Base-by-base conservation (phyloP, 1,140 invertebrate species). In the Camponotus pennsylvanicus region DNA sequence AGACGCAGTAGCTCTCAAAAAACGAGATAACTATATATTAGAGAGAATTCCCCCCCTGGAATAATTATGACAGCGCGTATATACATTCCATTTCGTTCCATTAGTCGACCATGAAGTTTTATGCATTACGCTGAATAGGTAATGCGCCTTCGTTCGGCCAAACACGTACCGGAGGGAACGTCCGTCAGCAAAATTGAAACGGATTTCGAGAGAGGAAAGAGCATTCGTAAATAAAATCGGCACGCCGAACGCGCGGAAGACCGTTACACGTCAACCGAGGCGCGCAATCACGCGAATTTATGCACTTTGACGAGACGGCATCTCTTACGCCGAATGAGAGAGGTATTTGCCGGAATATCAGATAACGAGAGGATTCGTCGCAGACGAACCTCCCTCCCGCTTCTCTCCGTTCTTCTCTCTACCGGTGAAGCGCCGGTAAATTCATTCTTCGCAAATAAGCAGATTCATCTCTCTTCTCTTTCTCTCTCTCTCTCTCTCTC, bases 241-340 rank as follows among this genome's bases (percentile, higher is more conserved):
- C 92, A 89, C 88, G 85, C 52, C n/a, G 64, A 88, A 86, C 59
- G 27, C 63, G 45, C 84, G 85, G 78, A 90, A 91, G 79, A 86
- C 71, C 63, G 76, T 64, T 77, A 73, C 77, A 73, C 77, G 87
- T 73, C 80, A 75, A 63, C 71, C 49, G 0, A 37, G 40, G 63
- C 75, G 86, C 84, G 90, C 89, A 92, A 93, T 93, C 92, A 89
- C 34, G 89, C 37, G 89, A 93, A 93, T 93, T 92, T 93, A 93
- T 93, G 92, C 91, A 91, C 92, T 89, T 92, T 89, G 91, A 92
- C 88, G 88, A 91, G 87, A 69, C 40, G 85, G 69, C 84, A 69
- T 52, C 86, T 85, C 73, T 86, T 86, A 86, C 75, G 76, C 63
- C 49, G 78, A 73, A 82, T 71, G 37, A 80, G 64, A 59, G 45